Percentiles rank a stretch among this genome's conserved stretches.
Evolutionary conservation across 2,797 vertebrate species (phyloP).

Genomic region (Phoebastria nigripes): DNA sequence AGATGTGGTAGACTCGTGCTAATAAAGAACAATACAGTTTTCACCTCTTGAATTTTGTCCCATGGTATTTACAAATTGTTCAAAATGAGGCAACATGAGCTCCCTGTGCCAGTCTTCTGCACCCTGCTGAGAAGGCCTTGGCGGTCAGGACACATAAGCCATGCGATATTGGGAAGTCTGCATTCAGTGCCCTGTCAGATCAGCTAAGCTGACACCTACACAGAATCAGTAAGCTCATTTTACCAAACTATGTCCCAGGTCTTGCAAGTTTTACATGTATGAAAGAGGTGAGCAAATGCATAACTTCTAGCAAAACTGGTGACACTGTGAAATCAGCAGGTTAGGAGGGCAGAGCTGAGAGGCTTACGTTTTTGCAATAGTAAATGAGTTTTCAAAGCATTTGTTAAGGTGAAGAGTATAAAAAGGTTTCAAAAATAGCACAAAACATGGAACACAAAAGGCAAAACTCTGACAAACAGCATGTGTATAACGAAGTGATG

Average conservation of each 20-base stretch:
- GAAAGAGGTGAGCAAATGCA: neutral
- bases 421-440: neutral
- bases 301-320: neutral
- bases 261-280: neutral
- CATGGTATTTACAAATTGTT: neutral
- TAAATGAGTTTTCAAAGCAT: neutral
- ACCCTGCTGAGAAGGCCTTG: neutral
- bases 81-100: neutral
- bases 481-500: neutral
- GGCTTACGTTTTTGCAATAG: neutral
- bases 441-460: neutral
- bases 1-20: neutral
- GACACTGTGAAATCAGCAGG: neutral
- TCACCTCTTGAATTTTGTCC: neutral
- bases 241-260: neutral
- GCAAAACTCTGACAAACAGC: neutral
- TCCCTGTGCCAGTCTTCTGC: neutral
- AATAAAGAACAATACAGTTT: neutral
- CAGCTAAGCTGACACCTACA: neutral
- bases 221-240: neutral
- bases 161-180: neutral
- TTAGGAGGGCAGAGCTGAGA: neutral
- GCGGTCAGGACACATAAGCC: neutral
- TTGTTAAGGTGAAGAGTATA: neutral
- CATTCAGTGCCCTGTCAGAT: neutral